Conservation (phyloP, 2,113 vertebrate genomes). For the Epinephelus fuscoguttatus region DNA sequence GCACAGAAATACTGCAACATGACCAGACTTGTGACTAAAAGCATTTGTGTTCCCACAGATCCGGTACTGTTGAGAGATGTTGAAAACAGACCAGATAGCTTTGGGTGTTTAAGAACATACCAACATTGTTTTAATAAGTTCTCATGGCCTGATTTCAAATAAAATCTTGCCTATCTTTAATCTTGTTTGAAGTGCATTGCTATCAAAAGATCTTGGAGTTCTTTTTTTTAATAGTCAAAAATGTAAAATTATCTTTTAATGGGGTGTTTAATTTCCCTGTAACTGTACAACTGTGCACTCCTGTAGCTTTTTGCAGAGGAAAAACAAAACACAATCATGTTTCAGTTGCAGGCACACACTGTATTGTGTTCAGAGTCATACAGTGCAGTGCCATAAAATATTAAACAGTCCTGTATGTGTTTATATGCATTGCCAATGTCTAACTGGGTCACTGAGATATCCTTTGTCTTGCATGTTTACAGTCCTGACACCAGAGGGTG, state of each 20-base stretch:
- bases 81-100: not conserved
- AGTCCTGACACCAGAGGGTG: conserved; percentile 68
- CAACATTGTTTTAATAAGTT: not conserved
- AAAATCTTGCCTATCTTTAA: not conserved
- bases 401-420: not conserved
- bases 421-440: not conserved
- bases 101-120: not conserved
- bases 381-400: conserved; percentile 5
- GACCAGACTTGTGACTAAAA: conserved; percentile 27
- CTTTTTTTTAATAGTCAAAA: not conserved
- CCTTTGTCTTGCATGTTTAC: not conserved
- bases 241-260: not conserved
- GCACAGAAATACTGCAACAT: conserved; percentile 15
- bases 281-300: not conserved
- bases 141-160: not conserved
- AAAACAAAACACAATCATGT: not conserved
- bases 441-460: conserved; percentile 33
- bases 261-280: not conserved
- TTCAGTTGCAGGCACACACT: not conserved
- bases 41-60: conserved; percentile 10
- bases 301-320: not conserved
- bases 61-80: not conserved
- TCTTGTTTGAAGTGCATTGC: not conserved
- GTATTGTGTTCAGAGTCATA: not conserved
- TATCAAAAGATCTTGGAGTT: not conserved